Evolutionary conservation across 2,797 vertebrate genomes (phyloP).

Genomic region (Chloroceryle amazona): DNA sequence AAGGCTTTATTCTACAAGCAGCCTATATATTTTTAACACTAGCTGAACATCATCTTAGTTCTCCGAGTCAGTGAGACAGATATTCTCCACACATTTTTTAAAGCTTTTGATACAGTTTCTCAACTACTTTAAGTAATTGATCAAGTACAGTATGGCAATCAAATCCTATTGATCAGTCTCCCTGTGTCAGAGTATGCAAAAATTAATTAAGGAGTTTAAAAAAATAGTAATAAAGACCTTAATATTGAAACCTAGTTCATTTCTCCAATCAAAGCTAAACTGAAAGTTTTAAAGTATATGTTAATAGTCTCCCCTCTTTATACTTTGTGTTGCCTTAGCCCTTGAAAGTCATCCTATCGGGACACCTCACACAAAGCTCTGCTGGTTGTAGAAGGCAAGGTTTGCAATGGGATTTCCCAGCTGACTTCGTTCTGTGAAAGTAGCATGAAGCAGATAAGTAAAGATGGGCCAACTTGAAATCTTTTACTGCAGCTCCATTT

Average conservation of each 20-base stretch:
- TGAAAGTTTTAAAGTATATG: neutral
- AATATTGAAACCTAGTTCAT: neutral
- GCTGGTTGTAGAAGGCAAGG: neutral
- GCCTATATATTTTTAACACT: neutral
- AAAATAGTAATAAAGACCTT: neutral
- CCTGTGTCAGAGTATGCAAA: neutral
- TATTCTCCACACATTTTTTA: neutral
- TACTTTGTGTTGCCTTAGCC: neutral
- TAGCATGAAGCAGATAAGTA: neutral
- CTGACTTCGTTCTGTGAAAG: neutral
- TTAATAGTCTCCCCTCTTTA: neutral
- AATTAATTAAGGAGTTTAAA: neutral
- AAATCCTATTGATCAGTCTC: neutral
- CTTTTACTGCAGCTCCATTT: neutral
- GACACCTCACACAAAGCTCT: neutral
- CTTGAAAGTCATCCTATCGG: neutral
- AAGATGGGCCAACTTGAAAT: neutral
- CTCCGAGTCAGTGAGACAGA: neutral
- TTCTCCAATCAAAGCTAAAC: neutral
- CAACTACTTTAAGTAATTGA: neutral
- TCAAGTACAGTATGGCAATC: neutral
- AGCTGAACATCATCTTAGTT: neutral
- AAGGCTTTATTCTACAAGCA: neutral
- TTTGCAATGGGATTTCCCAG: neutral
- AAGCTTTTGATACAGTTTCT: neutral